Base-by-base conservation (phyloP, 2,113 vertebrate genomes). In the Malurus alboscapulatus region DNA sequence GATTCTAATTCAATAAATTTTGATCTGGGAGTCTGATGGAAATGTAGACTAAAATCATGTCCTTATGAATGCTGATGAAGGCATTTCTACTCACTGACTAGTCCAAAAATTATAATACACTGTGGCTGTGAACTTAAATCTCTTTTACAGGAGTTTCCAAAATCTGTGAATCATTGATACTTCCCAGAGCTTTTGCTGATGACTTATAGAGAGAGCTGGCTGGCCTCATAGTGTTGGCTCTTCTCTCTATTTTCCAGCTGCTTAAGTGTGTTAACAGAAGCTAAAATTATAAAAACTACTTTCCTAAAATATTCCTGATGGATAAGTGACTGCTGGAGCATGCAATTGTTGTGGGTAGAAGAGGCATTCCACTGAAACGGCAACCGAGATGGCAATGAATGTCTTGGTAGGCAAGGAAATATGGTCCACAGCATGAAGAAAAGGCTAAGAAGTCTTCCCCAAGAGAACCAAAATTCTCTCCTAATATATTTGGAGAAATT, bases 181-280 rank as follows among this genome's bases (percentile, higher is more conserved):
- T 92, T 94, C 45, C 62, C 58, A 92, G 74, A 88, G 67, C 26
- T 87, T 57, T 76, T 10, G 8, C 20, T 66, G 74, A 61, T 2
- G 3, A 54, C 50, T 68, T 91, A 50, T 16, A 65, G 69, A 80
- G 29, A 25, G 11, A 84, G 17, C 53, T 91, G 67, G 61, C 73
- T 61, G 29, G 8, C 82, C 25, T 96, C 9, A 7, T 18, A 17
- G 7, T 54, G 24, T 72, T 93, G 88, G 65, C 73, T 87, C 66
- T 67, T 88, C 57, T 34, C 36, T 72, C 65, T 88, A 12, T 81
- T 91, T 95, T 93, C 84, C 94, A 94, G 66, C 45, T 82, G 57
- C 66, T 82, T 44, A 94, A 91, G 5, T 79, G 34, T 6, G 1
- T 87, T 93, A 84, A 53, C 58, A 89, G 87, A 93, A 93, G 58